These are phyloP conservation scores for Rhea americana DNA, from an alignment of 2,113 vertebrate genomes.

Conservation along the genomic window DNA sequence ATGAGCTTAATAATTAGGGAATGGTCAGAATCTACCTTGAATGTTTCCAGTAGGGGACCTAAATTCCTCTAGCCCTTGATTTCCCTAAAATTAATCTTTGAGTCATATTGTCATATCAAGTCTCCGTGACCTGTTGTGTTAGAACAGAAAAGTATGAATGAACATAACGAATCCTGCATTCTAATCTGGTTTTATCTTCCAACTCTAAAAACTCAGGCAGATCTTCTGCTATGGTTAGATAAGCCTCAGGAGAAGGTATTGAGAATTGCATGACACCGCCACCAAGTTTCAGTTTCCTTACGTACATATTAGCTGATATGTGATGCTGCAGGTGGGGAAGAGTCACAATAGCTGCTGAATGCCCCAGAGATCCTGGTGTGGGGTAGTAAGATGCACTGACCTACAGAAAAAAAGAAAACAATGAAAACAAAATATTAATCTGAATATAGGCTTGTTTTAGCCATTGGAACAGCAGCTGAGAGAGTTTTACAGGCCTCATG, in stretches of 20 bases:
- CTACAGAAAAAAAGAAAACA: constrained; percentile 28
- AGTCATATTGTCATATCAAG: too few relatives aligned
- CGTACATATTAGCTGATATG: constrained; percentile 75
- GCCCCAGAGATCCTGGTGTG: constrained; percentile 46
- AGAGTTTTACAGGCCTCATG: not conserved
- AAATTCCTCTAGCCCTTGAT: not conserved
- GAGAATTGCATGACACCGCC: fast-evolving
- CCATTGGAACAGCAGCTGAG: not conserved
- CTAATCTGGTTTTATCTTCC: not conserved
- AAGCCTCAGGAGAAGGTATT: fast-evolving
- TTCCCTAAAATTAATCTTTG: not conserved
- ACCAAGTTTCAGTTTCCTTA: not conserved
- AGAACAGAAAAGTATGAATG: not conserved
- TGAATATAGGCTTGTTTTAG: not conserved
- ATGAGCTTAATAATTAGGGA: not conserved
- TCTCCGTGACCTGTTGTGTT: not conserved
- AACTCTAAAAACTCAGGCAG: not conserved
- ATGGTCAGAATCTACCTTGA: not conserved
- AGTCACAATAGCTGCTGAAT: constrained; percentile 66
- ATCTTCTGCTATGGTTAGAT: not conserved
- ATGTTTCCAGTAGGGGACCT: not conserved
- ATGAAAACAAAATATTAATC: not conserved
- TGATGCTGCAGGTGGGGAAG: constrained; percentile 77
- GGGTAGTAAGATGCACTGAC: constrained; percentile 68
- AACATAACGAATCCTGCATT: fast-evolving